Evolutionary conservation across 1,140 invertebrate genomes (phyloP), one percentile per base, ranked within the genome.

Genomic region (Streblospio benedicti): DNA sequence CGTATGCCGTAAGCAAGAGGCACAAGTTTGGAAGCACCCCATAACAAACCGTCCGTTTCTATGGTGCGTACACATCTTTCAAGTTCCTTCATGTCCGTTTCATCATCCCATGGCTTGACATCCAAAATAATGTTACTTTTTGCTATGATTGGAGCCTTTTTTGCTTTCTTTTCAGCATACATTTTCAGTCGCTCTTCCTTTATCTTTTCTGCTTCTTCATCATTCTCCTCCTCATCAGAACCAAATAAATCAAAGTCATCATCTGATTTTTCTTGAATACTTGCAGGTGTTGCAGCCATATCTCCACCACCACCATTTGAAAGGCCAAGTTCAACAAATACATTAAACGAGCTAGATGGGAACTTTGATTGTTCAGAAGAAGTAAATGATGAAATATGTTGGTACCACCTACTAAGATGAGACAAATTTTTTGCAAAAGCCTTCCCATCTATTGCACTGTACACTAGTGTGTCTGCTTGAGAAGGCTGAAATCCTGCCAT

Each of bases 41-140:
- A 97, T n/a, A 95, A 70, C 31, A 97, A 82, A 54, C 94, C 93
- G 71, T 96, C 92, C 68, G 83, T 85, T 59, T 72, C 67, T 65
- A 98, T 88, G 32, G 82, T 83, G 65, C 92, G 83, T 0, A 97
- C 92, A 64, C 77, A 67, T 27, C 83, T 76, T 79, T 97, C 93
- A 83, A 97, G 84, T 63, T 81, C 81, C 60, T 83, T 83, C 86
- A 97, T 90, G 69, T 97, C 87, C 20, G 93, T 97, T 76, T 95
- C 91, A 83, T 97, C 93, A 76, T 92, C 92, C 93, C 93, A 97
- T 14, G 93, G 93, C 74, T 97, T 97, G 0, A 97, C 87, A 79
- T 97, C 94, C 47, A 97, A 79, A 33, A 97, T 85, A 38, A 98
- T 86, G 72, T 85, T 91, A 0, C 93, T 97, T 76, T 98, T 98